These are phyloP conservation scores for Taxidea taxus DNA, from an alignment of 2,113 vertebrate species.

Conservation along the genomic window DNA sequence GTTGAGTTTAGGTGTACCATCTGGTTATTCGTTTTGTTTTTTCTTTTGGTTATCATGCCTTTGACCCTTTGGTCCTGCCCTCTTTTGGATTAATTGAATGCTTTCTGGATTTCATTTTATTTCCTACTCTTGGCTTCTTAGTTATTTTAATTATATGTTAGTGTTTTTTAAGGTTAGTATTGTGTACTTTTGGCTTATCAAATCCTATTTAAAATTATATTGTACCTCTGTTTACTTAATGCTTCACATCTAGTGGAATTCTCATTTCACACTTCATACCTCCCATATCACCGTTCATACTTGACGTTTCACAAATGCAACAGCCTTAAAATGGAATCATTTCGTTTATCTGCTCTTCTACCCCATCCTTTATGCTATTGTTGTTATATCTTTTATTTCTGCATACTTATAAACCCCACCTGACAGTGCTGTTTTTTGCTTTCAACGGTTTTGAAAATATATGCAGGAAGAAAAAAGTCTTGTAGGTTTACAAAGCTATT, in stretches of 20 bases:
- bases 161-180: neutral
- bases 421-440: neutral
- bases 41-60: neutral
- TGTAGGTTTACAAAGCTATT: neutral
- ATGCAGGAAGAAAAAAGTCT: neutral
- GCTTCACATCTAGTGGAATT: neutral
- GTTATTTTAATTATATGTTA: neutral
- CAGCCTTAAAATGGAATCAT: neutral
- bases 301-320: neutral
- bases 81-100: neutral
- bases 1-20: neutral
- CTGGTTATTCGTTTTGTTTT: neutral
- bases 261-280: neutral
- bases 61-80: neutral
- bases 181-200: neutral
- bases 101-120: neutral
- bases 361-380: neutral
- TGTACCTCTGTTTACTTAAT: neutral
- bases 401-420: neutral
- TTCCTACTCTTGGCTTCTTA: neutral
- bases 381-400: neutral
- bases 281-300: neutral
- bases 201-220: neutral
- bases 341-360: neutral
- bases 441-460: conserved; percentile 3